Evolutionary conservation across 37 sponge, comb jelly and placozoan species (phyloP).

Genomic region (Agelas oroides): DNA sequence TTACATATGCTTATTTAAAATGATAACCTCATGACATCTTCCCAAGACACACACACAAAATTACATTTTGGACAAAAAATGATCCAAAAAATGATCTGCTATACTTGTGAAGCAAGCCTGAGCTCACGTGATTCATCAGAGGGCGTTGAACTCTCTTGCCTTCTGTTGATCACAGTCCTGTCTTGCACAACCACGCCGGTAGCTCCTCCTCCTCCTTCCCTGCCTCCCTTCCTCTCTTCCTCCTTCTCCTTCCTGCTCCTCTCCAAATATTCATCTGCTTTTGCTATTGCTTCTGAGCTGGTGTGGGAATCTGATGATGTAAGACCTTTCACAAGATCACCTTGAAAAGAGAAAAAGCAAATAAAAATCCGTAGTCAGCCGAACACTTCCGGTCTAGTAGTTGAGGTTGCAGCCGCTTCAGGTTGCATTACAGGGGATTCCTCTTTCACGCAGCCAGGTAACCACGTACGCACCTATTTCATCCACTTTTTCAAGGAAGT

Average conservation of each 20-base stretch:
- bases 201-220: not conserved
- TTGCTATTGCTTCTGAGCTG: constrained; percentile 16
- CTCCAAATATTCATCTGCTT: constrained; percentile 56
- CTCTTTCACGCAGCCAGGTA: no score
- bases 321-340: constrained; percentile 36
- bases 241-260: not conserved
- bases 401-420: no score
- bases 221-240: no score
- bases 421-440: no score
- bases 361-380: not conserved
- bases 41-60: no score
- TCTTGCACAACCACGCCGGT: not conserved
- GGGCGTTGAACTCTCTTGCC: not conserved
- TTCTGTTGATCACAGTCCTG: constrained; percentile 24
- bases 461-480: constrained; percentile 36
- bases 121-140: no score
- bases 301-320: constrained; percentile 8
- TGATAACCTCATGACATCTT: no score
- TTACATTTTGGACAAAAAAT: no score
- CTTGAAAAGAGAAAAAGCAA: not conserved
- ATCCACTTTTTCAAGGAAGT: constrained; percentile 58
- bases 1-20: no score
- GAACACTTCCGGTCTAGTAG: no score
- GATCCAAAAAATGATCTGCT: no score
- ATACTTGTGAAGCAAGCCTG: no score